Conservation (phyloP, 30 jellyfish, hydroid and myxozoan species). For the Nemopilema nomurai region DNA sequence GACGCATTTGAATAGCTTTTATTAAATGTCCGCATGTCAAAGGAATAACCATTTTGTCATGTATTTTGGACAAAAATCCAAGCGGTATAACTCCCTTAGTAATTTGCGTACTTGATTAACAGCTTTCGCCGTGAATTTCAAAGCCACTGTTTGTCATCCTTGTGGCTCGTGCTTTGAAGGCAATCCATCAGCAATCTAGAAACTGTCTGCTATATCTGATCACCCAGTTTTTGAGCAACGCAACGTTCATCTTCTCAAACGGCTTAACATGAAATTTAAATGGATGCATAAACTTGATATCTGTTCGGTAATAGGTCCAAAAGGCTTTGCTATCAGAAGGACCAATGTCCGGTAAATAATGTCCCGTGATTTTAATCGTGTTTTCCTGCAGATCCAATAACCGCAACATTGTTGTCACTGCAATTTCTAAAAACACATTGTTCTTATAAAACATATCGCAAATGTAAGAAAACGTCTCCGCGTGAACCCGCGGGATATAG, state of each 20-base stretch:
- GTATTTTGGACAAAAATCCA: too few species aligned
- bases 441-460: conserved; percentile 62
- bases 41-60: too few species aligned
- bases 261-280: conserved; percentile 68
- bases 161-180: background rate
- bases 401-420: conserved; percentile 80
- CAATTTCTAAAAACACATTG: conserved; percentile 81
- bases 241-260: conserved; percentile 60
- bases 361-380: conserved; percentile 70
- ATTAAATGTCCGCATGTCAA: too few species aligned
- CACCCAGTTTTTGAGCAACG: conserved; percentile 72
- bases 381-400: conserved; percentile 63
- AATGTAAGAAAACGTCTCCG: conserved; percentile 62
- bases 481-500: conserved; percentile 78
- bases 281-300: conserved; percentile 82
- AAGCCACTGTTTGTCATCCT: too few species aligned
- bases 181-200: conserved; percentile 32
- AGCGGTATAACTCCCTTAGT: too few species aligned
- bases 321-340: conserved; percentile 69
- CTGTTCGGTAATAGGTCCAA: conserved; percentile 73
- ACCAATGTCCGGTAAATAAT: conserved; percentile 80
- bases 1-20: too few species aligned
- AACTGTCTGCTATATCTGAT: conserved; percentile 20
- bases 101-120: too few species aligned
- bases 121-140: too few species aligned